Percentiles rank a stretch among this genome's conserved stretches.
These are phyloP conservation scores for Chaetogeoica ovagalla DNA, from an alignment of 2,888 invertebrate species.

Conservation along the genomic window DNA sequence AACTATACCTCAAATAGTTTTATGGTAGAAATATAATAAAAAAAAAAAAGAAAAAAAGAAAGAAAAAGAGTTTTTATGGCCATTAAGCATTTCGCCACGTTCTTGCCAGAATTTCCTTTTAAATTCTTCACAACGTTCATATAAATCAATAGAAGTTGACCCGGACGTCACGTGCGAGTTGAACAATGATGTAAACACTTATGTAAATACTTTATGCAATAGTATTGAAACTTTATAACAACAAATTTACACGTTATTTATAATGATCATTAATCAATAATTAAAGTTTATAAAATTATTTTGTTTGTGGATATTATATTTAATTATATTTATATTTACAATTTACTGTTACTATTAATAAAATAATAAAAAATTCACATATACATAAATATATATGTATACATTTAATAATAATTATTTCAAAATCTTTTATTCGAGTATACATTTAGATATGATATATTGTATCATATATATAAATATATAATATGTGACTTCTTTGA, in stretches of 20 bases:
- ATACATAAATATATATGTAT: too few species aligned
- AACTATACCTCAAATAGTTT: background rate
- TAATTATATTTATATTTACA: too few species aligned
- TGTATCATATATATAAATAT: too few species aligned
- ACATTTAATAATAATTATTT: too few species aligned
- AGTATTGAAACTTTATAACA: background rate
- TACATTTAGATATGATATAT: too few species aligned
- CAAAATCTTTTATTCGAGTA: too few species aligned
- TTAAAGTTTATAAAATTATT: background rate
- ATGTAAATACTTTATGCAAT: background rate
- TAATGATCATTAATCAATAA: background rate
- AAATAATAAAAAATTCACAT: too few species aligned
- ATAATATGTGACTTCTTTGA: too few species aligned
- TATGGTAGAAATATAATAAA: background rate
- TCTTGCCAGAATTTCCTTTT: background rate
- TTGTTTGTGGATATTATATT: too few species aligned
- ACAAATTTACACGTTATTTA: background rate
- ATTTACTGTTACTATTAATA: too few species aligned
- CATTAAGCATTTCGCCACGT: background rate
- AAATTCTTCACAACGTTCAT: conserved; percentile 8
- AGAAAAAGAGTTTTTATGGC: background rate
- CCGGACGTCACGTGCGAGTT: background rate
- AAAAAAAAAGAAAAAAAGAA: too few species aligned
- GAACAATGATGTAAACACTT: conserved; percentile 1
- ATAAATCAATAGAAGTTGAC: background rate